Conservation (phyloP, 2,888 invertebrate species). For the Dynastes grantii region DNA sequence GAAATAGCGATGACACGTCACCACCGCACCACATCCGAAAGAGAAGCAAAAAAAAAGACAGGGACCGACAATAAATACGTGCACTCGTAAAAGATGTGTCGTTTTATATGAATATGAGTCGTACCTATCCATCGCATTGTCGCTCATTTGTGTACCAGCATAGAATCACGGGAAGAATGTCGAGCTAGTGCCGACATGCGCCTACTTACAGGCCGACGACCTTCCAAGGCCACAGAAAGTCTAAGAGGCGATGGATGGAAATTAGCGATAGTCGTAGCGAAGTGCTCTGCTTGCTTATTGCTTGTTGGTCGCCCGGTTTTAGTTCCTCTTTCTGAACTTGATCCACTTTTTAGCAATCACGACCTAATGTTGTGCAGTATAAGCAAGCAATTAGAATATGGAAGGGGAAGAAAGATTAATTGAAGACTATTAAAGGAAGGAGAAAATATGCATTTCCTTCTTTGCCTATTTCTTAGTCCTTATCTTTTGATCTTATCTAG, state of each 20-base stretch:
- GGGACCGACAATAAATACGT: conserved; percentile 13
- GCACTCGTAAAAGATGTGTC: conserved; percentile 22
- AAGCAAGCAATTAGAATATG: neutral
- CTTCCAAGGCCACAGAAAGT: conserved; percentile 59
- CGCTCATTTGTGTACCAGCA: conserved; percentile 15
- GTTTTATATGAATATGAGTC: conserved; percentile 19
- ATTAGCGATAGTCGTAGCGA: conserved; percentile 54
- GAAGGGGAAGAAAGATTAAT: neutral
- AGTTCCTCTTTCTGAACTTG: conserved; percentile 60
- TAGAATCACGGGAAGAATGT: conserved; percentile 43
- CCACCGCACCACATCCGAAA: neutral
- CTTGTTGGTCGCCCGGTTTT: conserved; percentile 36
- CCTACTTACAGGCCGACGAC: conserved; percentile 58
- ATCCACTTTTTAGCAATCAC: conserved; percentile 56
- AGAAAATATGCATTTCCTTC: too few species aligned
- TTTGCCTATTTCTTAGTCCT: too few species aligned
- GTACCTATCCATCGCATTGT: conserved; percentile 24
- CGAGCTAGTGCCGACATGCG: conserved; percentile 48
- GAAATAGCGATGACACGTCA: conserved; percentile 27
- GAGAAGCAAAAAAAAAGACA: conserved; percentile 15
- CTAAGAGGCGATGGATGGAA: conserved; percentile 56
- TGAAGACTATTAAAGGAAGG: too few species aligned
- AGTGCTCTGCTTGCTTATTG: conserved; percentile 8
- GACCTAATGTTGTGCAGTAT: neutral
- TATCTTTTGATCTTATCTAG: too few species aligned